Conservation (phyloP, 2,797 vertebrate genomes). For the Acrossocheilus wenchowensis region DNA sequence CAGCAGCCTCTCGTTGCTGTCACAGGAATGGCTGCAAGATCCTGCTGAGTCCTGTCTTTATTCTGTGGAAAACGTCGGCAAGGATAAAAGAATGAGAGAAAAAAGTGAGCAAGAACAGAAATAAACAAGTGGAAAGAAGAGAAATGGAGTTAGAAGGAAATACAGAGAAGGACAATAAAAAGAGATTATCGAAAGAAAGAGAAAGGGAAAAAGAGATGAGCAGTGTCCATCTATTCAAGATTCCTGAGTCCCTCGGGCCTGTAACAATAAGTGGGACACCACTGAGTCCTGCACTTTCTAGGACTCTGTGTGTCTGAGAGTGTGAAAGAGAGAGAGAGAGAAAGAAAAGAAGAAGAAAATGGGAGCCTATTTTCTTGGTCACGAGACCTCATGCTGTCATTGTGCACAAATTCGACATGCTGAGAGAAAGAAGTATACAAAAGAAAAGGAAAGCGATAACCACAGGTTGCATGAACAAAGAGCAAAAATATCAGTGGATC, state of each 20-base stretch:
- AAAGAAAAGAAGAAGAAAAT: not conserved
- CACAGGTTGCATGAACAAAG: constrained; percentile 40
- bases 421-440: constrained; percentile 37
- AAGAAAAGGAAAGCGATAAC: constrained; percentile 21
- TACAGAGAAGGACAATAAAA: not conserved
- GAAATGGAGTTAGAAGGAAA: not conserved
- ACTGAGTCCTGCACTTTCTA: constrained; percentile 7
- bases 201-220: not conserved
- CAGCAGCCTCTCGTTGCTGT: constrained; percentile 30
- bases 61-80: constrained; percentile 11
- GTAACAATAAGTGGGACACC: constrained; percentile 28
- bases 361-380: not conserved
- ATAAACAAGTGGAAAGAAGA: constrained; percentile 18
- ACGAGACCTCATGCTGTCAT: not conserved
- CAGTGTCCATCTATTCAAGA: constrained; percentile 1
- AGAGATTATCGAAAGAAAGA: constrained; percentile 8
- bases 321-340: not conserved
- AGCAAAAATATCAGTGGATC: constrained; percentile 24
- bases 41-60: constrained; percentile 28
- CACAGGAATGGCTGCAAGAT: constrained; percentile 33
- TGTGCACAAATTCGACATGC: constrained; percentile 27
- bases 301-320: not conserved
- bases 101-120: constrained; percentile 12
- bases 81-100: constrained; percentile 14
- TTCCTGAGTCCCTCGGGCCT: constrained; percentile 10